phyloP scores from a whole-genome alignment of 1,140 invertebrate species.

The Lanistes nyassanus region DNA sequence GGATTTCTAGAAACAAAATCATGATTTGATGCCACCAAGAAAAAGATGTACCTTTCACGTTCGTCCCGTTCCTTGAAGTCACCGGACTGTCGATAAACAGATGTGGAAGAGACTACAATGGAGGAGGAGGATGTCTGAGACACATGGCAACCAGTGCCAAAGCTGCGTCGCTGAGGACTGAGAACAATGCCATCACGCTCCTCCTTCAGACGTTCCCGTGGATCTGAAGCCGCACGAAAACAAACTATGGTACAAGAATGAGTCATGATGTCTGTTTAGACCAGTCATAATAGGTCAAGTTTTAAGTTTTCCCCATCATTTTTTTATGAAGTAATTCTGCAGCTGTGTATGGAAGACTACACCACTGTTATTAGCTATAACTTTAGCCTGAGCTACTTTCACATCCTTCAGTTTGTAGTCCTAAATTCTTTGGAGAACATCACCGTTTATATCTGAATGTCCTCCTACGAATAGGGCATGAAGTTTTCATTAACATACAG shows the following conservation, averaged over 20 bases:
- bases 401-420: too few relatives aligned
- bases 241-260: neutral
- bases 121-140: conserved; percentile 64
- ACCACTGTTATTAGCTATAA: too few relatives aligned
- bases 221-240: conserved; percentile 55
- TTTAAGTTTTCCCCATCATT: neutral
- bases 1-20: too few relatives aligned
- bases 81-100: conserved; percentile 42
- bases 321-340: neutral
- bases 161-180: conserved; percentile 83
- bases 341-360: too few relatives aligned
- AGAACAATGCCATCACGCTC: conserved; percentile 85
- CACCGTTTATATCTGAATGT: too few relatives aligned
- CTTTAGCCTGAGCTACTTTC: too few relatives aligned
- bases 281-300: too few relatives aligned
- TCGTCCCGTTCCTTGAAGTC: conserved; percentile 47
- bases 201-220: conserved; percentile 78
- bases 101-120: conserved; percentile 14
- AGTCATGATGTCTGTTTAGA: too few relatives aligned
- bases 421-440: too few relatives aligned
- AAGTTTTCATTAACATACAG: too few relatives aligned
- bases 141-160: conserved; percentile 81
- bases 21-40: neutral
- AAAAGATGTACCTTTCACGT: conserved; percentile 35
- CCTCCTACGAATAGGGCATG: too few relatives aligned